Evolutionary conservation across 2,888 invertebrate species (phyloP), one percentile per base, ranked within the genome.

Genomic region (Uropetala carovei): DNA sequence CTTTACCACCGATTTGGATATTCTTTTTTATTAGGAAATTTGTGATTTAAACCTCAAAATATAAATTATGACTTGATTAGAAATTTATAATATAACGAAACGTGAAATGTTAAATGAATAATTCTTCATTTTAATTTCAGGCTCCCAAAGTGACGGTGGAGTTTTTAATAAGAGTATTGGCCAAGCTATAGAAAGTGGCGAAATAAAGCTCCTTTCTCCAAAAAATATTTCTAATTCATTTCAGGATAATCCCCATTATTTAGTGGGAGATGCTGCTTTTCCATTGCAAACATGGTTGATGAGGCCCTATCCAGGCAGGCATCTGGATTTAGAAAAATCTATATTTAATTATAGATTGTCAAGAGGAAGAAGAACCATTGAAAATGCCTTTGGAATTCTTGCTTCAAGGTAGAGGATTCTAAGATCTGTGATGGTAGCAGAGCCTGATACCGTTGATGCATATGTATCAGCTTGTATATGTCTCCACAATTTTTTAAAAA

Each of bases 401-500:
- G n/a, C n/a, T n/a, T n/a, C n/a, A n/a, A n/a, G n/a, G n/a, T n/a
- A n/a, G n/a, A n/a, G n/a, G n/a, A n/a, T n/a, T n/a, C n/a, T n/a
- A n/a, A n/a, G n/a, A n/a, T n/a, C n/a, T n/a, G n/a, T n/a, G n/a
- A n/a, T n/a, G n/a, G n/a, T n/a, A n/a, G n/a, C n/a, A n/a, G n/a
- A n/a, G n/a, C n/a, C n/a, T n/a, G 27, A 83, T 43, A 43, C 83
- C 43, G 83, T 83, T 7, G 83, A 83, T 18, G 56, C 16, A 11
- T 83, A 83, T 83, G 82, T 82, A 14, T 82, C 82, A 27, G 22
- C 82, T 14, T 82, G 82, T 30, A 30, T 82, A n/a, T n/a, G n/a
- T n/a, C n/a, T n/a, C n/a, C n/a, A n/a, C n/a, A n/a, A n/a, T n/a
- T n/a, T n/a, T n/a, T n/a, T n/a, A n/a, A n/a, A n/a, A n/a, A n/a